Conservation (phyloP, 92 coral and sea anemone species). For the Chrysogorgia sp. region DNA sequence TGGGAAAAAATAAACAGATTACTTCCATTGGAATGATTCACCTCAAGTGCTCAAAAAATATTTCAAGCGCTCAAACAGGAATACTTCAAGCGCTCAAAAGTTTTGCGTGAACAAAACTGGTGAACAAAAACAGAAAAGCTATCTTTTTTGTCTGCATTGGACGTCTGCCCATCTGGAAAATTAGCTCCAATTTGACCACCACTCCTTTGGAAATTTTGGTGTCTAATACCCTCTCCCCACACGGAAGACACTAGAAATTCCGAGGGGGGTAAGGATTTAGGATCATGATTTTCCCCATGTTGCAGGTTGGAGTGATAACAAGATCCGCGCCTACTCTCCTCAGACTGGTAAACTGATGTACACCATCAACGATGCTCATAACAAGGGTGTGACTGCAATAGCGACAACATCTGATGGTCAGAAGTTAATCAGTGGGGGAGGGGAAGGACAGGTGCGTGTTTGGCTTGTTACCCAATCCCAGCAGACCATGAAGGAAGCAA, state of each 20-base stretch:
- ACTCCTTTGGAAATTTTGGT: no score
- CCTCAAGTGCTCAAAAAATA: no score
- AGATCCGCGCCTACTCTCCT: conserved; percentile 89
- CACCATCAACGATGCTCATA: conserved; percentile 81
- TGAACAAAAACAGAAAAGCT: no score
- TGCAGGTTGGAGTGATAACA: conserved; percentile 95
- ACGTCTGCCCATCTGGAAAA: no score
- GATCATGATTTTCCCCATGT: not conserved
- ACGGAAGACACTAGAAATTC: not conserved
- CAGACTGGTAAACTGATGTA: conserved; percentile 72
- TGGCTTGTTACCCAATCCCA: conserved; percentile 57
- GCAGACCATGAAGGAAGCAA: conserved; percentile 62
- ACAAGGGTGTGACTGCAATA: conserved; percentile 92
- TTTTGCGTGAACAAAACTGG: no score
- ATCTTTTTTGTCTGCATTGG: no score
- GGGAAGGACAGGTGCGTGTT: conserved; percentile 98
- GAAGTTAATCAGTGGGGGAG: conserved; percentile 93
- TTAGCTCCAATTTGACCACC: no score
- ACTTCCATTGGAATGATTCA: no score
- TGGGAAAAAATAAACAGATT: no score
- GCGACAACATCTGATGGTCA: conserved; percentile 66
- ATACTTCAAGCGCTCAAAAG: no score
- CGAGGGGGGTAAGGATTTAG: not conserved
- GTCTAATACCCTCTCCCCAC: no score
- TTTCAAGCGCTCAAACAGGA: no score